phyloP scores from a whole-genome alignment of 2,888 invertebrate genomes.

The Oscheius sp. region DNA sequence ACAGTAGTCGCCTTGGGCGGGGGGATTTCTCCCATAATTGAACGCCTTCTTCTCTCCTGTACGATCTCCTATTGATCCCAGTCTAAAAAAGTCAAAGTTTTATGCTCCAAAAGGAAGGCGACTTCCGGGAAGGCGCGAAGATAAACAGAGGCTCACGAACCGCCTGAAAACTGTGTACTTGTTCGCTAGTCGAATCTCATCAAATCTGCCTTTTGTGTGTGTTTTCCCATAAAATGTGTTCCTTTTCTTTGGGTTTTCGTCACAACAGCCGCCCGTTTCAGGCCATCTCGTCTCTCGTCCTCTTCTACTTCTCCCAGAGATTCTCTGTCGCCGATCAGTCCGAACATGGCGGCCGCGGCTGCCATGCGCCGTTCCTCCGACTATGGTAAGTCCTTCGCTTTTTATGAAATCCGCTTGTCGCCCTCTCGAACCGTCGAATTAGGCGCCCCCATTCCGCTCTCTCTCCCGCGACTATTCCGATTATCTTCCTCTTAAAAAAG shows the following conservation, averaged over 20 bases:
- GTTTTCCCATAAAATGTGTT: background rate
- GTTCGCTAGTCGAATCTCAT: too few species aligned
- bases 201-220: too few species aligned
- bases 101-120: too few species aligned
- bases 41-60: too few species aligned
- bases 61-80: too few species aligned
- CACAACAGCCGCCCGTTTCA: conserved; percentile 39
- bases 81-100: too few species aligned
- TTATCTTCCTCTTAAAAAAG: background rate
- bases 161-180: too few species aligned
- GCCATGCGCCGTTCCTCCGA: conserved; percentile 54
- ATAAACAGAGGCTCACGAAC: too few species aligned
- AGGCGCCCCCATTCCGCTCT: conserved; percentile 7
- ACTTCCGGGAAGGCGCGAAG: too few species aligned
- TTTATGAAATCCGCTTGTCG: conserved; percentile 13
- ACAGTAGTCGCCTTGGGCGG: too few species aligned
- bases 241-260: too few species aligned
- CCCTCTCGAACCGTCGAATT: background rate
- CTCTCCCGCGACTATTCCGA: conserved; percentile 9
- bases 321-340: conserved; percentile 50
- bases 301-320: conserved; percentile 45
- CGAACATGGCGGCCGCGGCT: conserved; percentile 58
- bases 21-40: too few species aligned
- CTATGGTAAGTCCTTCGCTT: conserved; percentile 41
- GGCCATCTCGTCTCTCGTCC: conserved; percentile 52